A percentile compares a stretch with the other conserved stretches of the same genome.
These are phyloP conservation scores for Choloepus didactylus DNA, from an alignment of 2,797 vertebrate genomes.

Conservation along the genomic window DNA sequence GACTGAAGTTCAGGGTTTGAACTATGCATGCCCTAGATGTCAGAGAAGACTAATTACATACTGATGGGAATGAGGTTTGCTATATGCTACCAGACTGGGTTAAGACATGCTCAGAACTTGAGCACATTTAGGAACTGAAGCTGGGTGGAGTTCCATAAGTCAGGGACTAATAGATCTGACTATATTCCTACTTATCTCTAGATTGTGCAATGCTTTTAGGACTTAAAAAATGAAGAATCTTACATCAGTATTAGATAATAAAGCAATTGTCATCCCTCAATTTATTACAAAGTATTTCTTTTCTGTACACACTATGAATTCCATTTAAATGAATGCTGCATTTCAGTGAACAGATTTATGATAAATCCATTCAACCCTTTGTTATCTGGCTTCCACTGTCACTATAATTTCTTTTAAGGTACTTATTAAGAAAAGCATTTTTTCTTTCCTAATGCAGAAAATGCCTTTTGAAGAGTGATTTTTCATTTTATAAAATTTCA, in stretches of 20 bases:
- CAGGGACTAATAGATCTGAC: not conserved
- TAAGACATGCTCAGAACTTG: conserved; percentile 24
- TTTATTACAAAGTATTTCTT: conserved; percentile 60
- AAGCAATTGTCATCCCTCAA: conserved; percentile 52
- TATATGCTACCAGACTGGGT: not conserved
- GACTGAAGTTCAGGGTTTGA: not conserved
- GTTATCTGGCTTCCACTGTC: not conserved
- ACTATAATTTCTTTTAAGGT: not conserved
- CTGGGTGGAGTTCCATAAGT: not conserved
- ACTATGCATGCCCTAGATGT: not conserved
- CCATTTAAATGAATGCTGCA: conserved; percentile 62
- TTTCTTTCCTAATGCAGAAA: conserved; percentile 49
- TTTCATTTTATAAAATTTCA: conserved; percentile 16
- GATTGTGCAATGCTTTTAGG: not conserved
- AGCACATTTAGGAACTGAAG: conserved; percentile 15
- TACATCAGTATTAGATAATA: conserved; percentile 20
- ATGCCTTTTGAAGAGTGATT: not conserved
- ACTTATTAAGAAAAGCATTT: not conserved
- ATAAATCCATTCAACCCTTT: not conserved
- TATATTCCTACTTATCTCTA: not conserved
- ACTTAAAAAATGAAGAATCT: conserved; percentile 40
- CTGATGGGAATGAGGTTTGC: not conserved
- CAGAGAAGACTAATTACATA: not conserved
- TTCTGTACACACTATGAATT: conserved; percentile 69
- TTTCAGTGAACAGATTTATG: conserved; percentile 55